Conservation (phyloP, 2,888 invertebrate genomes). For the Linnaemya tessellans region DNA sequence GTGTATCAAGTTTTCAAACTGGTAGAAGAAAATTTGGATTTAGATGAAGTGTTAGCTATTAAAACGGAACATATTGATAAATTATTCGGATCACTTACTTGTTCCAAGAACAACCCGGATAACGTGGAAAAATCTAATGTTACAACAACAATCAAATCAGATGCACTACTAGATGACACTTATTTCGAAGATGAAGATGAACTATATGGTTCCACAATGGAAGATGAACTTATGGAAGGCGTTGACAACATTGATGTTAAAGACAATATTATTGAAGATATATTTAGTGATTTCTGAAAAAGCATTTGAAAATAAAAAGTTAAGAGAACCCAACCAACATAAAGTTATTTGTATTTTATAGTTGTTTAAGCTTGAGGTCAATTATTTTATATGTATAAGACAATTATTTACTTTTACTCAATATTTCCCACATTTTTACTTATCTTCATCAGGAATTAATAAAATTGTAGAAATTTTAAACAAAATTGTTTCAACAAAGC, state of each 20-base stretch:
- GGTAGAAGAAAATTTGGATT: conserved; percentile 40
- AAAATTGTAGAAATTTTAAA: too few relatives aligned
- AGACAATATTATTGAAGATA: conserved; percentile 63
- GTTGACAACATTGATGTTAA: conserved; percentile 2
- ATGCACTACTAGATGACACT: neutral
- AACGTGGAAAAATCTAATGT: neutral
- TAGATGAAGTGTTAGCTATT: conserved; percentile 5
- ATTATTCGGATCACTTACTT: neutral
- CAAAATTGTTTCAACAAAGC: too few relatives aligned
- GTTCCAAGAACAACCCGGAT: neutral
- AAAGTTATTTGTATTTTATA: too few relatives aligned
- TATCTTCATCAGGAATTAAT: too few relatives aligned
- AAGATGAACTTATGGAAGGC: conserved; percentile 37
- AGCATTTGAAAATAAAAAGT: neutral
- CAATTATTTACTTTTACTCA: too few relatives aligned
- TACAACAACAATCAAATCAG: neutral
- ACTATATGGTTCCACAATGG: neutral
- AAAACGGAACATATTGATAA: neutral
- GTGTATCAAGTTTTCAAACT: conserved; percentile 23
- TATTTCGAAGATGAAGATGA: conserved; percentile 32
- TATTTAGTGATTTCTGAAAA: conserved; percentile 32
- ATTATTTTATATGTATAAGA: too few relatives aligned
- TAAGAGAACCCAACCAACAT: neutral
- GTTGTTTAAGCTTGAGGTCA: neutral
- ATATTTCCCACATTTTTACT: too few relatives aligned